Conservation (phyloP, 2,797 vertebrate genomes). For the Acrossocheilus wenchowensis region DNA sequence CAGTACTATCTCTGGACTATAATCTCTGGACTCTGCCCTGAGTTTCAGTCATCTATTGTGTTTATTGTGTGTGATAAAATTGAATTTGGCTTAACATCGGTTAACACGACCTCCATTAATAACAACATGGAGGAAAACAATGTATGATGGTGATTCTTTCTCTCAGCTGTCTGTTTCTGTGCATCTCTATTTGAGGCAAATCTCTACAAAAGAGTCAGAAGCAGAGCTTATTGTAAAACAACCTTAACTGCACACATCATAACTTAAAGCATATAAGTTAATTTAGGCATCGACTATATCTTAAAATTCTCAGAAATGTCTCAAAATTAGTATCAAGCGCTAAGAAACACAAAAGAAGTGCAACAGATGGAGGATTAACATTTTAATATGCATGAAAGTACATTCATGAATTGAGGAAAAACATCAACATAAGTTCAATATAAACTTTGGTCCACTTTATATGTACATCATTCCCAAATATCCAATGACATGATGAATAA, state of each 20-base stretch:
- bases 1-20: not conserved
- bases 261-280: not conserved
- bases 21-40: slow-evolving; percentile 12
- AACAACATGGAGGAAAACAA: not conserved
- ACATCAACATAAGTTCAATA: slow-evolving; percentile 40
- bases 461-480: slow-evolving; percentile 34
- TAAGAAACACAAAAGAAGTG: not conserved
- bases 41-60: not conserved
- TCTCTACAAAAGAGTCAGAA: too few species aligned
- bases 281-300: not conserved
- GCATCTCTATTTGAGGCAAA: not conserved
- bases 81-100: slow-evolving; percentile 15
- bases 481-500: slow-evolving; percentile 18
- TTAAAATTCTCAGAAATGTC: not conserved
- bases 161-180: not conserved
- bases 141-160: not conserved
- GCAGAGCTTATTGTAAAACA: not conserved
- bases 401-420: slow-evolving; percentile 49
- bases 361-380: not conserved
- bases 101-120: not conserved
- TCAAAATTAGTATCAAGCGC: not conserved
- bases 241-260: not conserved
- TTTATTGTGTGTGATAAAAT: not conserved
- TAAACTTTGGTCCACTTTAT: slow-evolving; percentile 35
- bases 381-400: slow-evolving; percentile 56